Conservation (phyloP, 2,113 vertebrate genomes). For the Callaeas wilsoni region DNA sequence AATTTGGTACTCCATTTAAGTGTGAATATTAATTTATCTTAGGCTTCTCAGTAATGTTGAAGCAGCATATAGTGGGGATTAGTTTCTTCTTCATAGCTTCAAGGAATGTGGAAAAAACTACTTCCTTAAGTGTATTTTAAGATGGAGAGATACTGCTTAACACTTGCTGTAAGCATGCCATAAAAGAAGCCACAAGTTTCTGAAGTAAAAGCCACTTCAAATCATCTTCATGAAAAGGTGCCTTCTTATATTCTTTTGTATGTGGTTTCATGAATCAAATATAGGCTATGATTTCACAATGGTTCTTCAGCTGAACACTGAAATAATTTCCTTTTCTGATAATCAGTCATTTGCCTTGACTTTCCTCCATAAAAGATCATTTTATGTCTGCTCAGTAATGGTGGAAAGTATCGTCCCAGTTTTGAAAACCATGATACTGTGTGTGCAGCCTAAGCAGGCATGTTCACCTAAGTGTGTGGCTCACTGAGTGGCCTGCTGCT, state of each 20-base stretch:
- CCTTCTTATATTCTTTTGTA: slow-evolving; percentile 15
- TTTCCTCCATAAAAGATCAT: background rate
- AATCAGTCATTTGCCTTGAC: background rate
- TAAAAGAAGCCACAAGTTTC: slow-evolving; percentile 73
- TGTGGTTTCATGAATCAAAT: slow-evolving; percentile 67
- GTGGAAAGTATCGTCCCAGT: background rate
- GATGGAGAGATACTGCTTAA: background rate
- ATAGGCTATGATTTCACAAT: slow-evolving; percentile 1
- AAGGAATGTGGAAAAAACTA: background rate
- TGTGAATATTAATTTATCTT: background rate
- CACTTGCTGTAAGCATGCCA: slow-evolving; percentile 13
- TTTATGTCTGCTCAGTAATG: background rate
- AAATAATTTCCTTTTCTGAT: background rate
- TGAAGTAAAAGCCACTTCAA: slow-evolving; percentile 78
- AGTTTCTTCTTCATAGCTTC: background rate
- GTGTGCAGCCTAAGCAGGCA: background rate
- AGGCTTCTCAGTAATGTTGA: background rate
- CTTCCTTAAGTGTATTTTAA: slow-evolving; percentile 23
- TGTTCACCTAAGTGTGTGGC: rapidly evolving
- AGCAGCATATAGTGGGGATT: background rate
- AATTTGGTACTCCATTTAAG: background rate
- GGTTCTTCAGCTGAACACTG: background rate
- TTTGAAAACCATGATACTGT: background rate
- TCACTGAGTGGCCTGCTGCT: background rate
- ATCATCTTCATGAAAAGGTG: slow-evolving; percentile 49